Percentiles rank a stretch among this genome's conserved stretches.
phyloP scores from a whole-genome alignment of 1,140 invertebrate species.

The Caenorhabditis brenneri region DNA sequence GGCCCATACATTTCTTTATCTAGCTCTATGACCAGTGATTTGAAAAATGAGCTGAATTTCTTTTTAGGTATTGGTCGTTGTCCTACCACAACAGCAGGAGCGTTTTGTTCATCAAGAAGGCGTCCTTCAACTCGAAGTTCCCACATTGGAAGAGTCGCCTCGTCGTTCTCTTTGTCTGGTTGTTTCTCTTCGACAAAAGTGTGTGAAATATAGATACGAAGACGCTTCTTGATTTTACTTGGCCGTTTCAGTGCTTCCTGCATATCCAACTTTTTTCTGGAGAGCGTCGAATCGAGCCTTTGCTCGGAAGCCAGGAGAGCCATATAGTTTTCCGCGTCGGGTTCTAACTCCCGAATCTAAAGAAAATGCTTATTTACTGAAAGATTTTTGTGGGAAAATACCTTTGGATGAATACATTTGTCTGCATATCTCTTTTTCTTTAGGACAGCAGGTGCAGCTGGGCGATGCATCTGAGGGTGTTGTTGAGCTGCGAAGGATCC shows the following conservation, averaged over 20 bases:
- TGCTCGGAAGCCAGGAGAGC: conserved; percentile 94
- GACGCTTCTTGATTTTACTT: conserved; percentile 86
- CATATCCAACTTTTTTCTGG: conserved; percentile 94
- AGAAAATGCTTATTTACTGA: conserved; percentile 34
- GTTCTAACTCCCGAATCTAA: conserved; percentile 89
- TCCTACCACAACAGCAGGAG: neutral
- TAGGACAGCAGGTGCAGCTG: conserved; percentile 73
- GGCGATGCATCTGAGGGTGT: neutral
- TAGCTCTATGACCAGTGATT: conserved; percentile 94
- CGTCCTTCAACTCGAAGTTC: conserved; percentile 95
- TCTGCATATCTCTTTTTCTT: conserved; percentile 96
- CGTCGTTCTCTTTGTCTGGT: conserved; percentile 76
- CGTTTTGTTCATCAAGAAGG: conserved; percentile 81
- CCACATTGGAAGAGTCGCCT: conserved; percentile 90
- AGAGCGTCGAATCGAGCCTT: conserved; percentile 96
- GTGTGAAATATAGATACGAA: conserved; percentile 98
- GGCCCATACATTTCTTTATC: conserved; percentile 99
- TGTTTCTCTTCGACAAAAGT: conserved; percentile 92
- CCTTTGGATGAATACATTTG: conserved; percentile 91
- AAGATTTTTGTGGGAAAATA: conserved; percentile 58
- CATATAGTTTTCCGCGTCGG: conserved; percentile 99
- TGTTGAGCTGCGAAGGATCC: neutral
- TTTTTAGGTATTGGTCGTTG: conserved; percentile 76
- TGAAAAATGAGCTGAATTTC: conserved; percentile 99
- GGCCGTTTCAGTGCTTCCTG: conserved; percentile 93